A percentile compares a stretch with the other conserved stretches of the same genome.
Conservation (phyloP, 2,888 invertebrate genomes). For the Myopa tessellatipennis region DNA sequence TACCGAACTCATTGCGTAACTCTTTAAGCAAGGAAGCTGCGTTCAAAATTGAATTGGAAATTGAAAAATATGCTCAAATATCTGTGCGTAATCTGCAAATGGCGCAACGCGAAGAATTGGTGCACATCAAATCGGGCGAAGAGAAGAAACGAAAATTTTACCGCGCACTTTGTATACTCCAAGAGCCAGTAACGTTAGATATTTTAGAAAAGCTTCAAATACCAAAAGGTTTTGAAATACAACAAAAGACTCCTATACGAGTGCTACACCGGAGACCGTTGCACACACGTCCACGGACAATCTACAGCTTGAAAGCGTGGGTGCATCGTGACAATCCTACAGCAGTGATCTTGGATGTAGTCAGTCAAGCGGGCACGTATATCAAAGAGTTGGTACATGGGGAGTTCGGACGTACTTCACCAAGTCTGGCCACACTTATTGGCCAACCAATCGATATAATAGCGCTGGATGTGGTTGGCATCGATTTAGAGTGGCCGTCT, state of each 20-base stretch:
- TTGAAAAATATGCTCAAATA: conserved; percentile 70
- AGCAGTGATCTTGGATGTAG: conserved; percentile 75
- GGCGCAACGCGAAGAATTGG: conserved; percentile 76
- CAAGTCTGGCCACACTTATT: conserved; percentile 79
- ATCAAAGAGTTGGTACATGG: conserved; percentile 98
- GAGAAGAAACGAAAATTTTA: conserved; percentile 90
- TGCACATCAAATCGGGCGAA: conserved; percentile 85
- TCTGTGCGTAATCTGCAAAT: conserved; percentile 75
- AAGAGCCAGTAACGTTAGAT: conserved; percentile 68
- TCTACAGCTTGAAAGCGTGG: conserved; percentile 75
- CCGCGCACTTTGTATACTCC: conserved; percentile 78
- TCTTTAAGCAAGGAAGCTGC: conserved; percentile 70
- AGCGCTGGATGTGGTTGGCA: conserved; percentile 87
- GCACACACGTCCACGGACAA: conserved; percentile 74
- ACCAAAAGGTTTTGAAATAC: conserved; percentile 70
- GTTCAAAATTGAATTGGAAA: conserved; percentile 71
- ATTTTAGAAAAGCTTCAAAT: conserved; percentile 70
- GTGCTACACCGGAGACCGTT: conserved; percentile 89
- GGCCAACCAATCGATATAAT: conserved; percentile 83
- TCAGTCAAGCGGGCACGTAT: conserved; percentile 93
- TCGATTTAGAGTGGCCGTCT: conserved; percentile 81
- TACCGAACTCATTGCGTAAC: conserved; percentile 75
- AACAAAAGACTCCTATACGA: conserved; percentile 89
- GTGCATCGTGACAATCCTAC: conserved; percentile 68
- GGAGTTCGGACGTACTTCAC: conserved; percentile 89